Percentiles rank a stretch among this genome's conserved stretches.
phyloP scores from a whole-genome alignment of 1,140 invertebrate genomes.

The Lucilia cuprina region DNA sequence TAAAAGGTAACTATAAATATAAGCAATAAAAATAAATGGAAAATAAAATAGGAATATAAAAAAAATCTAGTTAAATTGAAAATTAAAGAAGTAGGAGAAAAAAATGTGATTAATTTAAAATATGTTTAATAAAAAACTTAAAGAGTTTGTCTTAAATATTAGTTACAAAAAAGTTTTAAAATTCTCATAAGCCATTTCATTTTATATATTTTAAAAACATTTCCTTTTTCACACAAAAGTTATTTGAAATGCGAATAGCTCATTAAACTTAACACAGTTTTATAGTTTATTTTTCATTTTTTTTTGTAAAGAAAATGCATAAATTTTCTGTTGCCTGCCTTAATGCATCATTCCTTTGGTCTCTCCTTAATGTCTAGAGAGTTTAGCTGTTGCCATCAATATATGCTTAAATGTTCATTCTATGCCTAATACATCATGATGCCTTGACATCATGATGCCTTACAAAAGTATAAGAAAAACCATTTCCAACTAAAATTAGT shows the following conservation, averaged over 20 bases:
- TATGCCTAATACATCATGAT: not conserved
- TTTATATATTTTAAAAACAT: too few species aligned
- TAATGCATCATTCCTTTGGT: not conserved
- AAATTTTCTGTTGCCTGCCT: not conserved
- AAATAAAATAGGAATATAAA: not conserved
- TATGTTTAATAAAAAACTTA: too few species aligned
- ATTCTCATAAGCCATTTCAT: too few species aligned
- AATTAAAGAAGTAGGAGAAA: not conserved
- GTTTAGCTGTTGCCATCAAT: not conserved
- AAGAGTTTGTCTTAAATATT: too few species aligned
- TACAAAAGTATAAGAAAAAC: not conserved
- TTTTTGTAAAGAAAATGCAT: not conserved
- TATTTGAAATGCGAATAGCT: too few species aligned
- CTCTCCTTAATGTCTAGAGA: not conserved
- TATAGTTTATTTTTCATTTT: too few species aligned
- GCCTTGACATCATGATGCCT: not conserved
- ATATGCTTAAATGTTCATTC: not conserved
- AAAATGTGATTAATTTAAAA: too few species aligned
- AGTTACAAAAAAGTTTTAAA: too few species aligned
- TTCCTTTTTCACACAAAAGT: too few species aligned
- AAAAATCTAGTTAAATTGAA: not conserved
- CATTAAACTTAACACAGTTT: not conserved
- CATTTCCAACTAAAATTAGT: slow-evolving; percentile 22
- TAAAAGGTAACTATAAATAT: not conserved
- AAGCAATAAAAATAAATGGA: not conserved